Percentiles rank a stretch among this genome's conserved stretches.
Conservation (phyloP, 2,888 invertebrate genomes). For the Sicus ferrugineus region DNA sequence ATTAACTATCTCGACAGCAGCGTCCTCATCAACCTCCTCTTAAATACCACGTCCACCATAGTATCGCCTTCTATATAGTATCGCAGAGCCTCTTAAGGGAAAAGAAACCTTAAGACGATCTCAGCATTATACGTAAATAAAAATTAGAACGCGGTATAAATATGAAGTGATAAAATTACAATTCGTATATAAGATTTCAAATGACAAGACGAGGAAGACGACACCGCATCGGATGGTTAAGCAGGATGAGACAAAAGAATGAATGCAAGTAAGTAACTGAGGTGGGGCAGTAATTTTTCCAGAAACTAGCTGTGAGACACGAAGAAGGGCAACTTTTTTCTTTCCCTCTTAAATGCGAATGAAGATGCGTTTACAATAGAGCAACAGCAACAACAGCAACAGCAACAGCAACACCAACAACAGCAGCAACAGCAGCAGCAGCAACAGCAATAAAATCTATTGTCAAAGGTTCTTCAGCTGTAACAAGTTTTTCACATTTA, state of each 20-base stretch:
- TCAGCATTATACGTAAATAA: background rate
- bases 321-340: too few relatives aligned
- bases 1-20: slow-evolving; percentile 5
- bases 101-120: background rate
- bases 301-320: too few relatives aligned
- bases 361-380: background rate
- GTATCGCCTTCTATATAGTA: background rate
- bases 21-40: slow-evolving; percentile 17
- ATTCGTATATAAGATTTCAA: slow-evolving; percentile 26
- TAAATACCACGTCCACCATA: background rate
- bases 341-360: background rate
- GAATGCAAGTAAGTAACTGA: background rate
- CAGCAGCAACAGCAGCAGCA: background rate
- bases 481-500: slow-evolving; percentile 49
- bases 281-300: background rate
- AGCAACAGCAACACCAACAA: slow-evolving; percentile 2
- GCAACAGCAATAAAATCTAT: slow-evolving; percentile 36
- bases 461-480: slow-evolving; percentile 48
- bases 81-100: background rate
- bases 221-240: background rate
- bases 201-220: slow-evolving; percentile 13
- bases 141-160: slow-evolving; percentile 29
- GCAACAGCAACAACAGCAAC: background rate
- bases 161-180: slow-evolving; percentile 19
- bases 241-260: slow-evolving; percentile 31